Conservation (phyloP, 2,888 invertebrate genomes). For the Linnaemya vulpina region DNA sequence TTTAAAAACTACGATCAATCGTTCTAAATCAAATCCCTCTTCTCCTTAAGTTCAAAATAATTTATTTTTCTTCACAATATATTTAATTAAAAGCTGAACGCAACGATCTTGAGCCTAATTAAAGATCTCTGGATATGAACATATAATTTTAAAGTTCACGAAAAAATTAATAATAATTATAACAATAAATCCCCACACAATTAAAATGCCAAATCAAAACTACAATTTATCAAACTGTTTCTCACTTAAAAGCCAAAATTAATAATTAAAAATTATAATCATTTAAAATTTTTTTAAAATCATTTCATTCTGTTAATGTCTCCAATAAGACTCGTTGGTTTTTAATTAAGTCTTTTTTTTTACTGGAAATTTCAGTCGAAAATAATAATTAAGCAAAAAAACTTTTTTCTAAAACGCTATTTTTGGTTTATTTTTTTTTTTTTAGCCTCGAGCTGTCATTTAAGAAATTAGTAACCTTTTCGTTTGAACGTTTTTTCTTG, state of each 20-base stretch:
- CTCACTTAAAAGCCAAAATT: background rate
- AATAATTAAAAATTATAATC: background rate
- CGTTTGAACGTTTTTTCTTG: constrained; percentile 35
- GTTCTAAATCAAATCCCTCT: too few relatives aligned
- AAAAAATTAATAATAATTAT: too few relatives aligned
- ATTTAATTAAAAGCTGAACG: too few relatives aligned
- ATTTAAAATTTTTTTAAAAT: background rate
- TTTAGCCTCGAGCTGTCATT: constrained; percentile 65
- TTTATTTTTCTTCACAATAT: too few relatives aligned
- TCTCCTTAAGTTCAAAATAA: too few relatives aligned
- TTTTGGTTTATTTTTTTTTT: too few relatives aligned
- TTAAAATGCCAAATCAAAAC: too few relatives aligned
- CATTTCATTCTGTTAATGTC: background rate
- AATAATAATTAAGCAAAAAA: constrained; percentile 48
- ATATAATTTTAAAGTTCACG: too few relatives aligned
- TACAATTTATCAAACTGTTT: background rate
- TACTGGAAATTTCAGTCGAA: background rate
- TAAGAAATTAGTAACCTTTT: constrained; percentile 63
- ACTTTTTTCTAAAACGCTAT: background rate
- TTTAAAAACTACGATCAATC: too few relatives aligned
- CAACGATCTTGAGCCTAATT: too few relatives aligned
- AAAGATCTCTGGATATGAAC: too few relatives aligned
- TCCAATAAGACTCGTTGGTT: background rate
- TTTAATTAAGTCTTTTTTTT: constrained; percentile 59
- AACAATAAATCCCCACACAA: too few relatives aligned